A percentile compares a stretch with the other conserved stretches of the same genome.
Conservation (phyloP, 2,113 vertebrate species). For the Serilophus lunatus region DNA sequence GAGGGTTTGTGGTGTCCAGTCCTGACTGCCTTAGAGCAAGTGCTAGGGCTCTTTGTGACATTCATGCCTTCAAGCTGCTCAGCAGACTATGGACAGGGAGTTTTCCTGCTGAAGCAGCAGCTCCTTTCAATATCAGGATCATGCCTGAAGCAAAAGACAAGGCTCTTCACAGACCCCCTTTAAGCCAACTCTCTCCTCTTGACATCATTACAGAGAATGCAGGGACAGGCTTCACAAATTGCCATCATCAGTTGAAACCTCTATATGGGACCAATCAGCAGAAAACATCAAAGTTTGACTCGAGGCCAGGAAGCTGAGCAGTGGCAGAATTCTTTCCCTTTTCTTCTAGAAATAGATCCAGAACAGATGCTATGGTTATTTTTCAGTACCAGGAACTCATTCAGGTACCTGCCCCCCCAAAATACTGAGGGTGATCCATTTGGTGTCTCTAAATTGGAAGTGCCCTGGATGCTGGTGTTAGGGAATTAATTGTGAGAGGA, state of each 20-base stretch:
- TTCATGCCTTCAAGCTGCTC: neutral
- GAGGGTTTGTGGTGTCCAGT: neutral
- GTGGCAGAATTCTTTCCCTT: neutral
- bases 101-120: neutral
- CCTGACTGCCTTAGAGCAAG: neutral
- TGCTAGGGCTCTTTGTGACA: neutral
- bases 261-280: neutral
- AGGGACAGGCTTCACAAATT: neutral
- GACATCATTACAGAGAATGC: neutral
- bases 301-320: neutral
- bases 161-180: neutral
- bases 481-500: constrained; percentile 1
- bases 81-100: neutral
- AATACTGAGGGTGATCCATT: neutral
- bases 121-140: neutral
- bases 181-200: neutral
- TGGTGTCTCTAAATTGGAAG: neutral
- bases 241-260: neutral
- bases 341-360: neutral
- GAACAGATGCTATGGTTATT: neutral
- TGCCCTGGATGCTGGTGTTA: neutral
- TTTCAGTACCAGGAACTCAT: neutral
- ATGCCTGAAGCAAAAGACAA: neutral
- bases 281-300: neutral
- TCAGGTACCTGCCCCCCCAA: neutral